These are phyloP conservation scores for Corticium candelabrum DNA, from an alignment of 37 sponge, comb jelly and placozoan genomes.

Conservation along the genomic window DNA sequence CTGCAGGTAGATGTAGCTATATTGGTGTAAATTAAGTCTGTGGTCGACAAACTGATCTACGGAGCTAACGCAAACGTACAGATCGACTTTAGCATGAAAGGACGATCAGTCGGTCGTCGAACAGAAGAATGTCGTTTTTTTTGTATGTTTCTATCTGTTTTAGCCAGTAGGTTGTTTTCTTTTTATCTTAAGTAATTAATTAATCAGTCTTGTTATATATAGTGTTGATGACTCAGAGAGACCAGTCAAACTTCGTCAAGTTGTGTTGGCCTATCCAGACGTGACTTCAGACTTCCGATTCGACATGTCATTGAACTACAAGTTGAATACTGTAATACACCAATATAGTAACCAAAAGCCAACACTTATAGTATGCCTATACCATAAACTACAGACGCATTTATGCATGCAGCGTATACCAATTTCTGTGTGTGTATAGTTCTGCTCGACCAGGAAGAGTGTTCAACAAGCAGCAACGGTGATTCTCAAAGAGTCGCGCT, in stretches of 20 bases:
- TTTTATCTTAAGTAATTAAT: not conserved
- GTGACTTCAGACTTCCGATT: slow-evolving; percentile 80
- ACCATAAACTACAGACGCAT: too few species aligned
- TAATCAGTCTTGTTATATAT: not conserved
- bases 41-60: too few species aligned
- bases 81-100: too few species aligned
- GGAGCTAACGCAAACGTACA: too few species aligned
- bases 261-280: slow-evolving; percentile 81
- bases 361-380: slow-evolving; percentile 63
- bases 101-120: too few species aligned
- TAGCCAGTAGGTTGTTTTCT: not conserved
- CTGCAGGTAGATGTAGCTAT: slow-evolving; percentile 7
- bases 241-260: slow-evolving; percentile 82
- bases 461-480: slow-evolving; percentile 87
- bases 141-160: not conserved
- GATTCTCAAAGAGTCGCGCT: slow-evolving; percentile 80
- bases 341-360: slow-evolving; percentile 88
- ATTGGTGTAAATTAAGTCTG: too few species aligned
- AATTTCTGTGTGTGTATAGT: slow-evolving; percentile 37
- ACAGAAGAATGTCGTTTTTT: too few species aligned
- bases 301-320: slow-evolving; percentile 87
- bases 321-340: slow-evolving; percentile 75
- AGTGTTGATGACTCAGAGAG: slow-evolving; percentile 90
- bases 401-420: not conserved
- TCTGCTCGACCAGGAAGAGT: slow-evolving; percentile 94